Conservation (phyloP, 2,888 invertebrate species). For the Chloromyia formosa region DNA sequence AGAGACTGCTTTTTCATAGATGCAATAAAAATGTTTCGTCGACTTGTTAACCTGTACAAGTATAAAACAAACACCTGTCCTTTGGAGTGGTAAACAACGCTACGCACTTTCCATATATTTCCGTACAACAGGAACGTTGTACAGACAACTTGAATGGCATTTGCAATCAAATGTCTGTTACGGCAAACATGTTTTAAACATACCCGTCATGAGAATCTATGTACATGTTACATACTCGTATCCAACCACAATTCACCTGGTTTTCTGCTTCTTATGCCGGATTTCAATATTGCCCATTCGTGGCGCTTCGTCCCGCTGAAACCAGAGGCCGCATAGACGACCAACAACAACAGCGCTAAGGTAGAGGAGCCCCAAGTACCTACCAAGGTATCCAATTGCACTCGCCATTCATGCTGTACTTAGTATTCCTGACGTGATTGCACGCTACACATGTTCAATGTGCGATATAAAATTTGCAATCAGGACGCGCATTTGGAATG, state of each 20-base stretch:
- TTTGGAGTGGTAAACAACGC: neutral
- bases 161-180: slow-evolving; percentile 32
- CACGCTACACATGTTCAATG: slow-evolving; percentile 41
- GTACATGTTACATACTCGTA: slow-evolving; percentile 1
- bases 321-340: neutral
- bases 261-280: neutral
- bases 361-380: no score
- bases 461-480: slow-evolving; percentile 46
- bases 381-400: no score
- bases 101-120: neutral
- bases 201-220: no score
- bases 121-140: neutral
- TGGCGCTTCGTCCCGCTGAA: neutral
- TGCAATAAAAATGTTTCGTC: no score
- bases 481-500: slow-evolving; percentile 46
- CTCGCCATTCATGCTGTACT: neutral
- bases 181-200: slow-evolving; percentile 18
- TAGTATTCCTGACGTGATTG: slow-evolving; percentile 23
- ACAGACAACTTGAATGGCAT: slow-evolving; percentile 29
- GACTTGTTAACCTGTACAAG: no score
- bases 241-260: neutral
- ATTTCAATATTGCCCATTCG: slow-evolving; percentile 11
- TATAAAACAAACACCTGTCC: neutral
- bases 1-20: no score
- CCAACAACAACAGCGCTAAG: no score